Percentiles rank a stretch among this genome's conserved stretches.
These are phyloP conservation scores for Lamproptera curius DNA, from an alignment of 2,888 invertebrate species.

Conservation along the genomic window DNA sequence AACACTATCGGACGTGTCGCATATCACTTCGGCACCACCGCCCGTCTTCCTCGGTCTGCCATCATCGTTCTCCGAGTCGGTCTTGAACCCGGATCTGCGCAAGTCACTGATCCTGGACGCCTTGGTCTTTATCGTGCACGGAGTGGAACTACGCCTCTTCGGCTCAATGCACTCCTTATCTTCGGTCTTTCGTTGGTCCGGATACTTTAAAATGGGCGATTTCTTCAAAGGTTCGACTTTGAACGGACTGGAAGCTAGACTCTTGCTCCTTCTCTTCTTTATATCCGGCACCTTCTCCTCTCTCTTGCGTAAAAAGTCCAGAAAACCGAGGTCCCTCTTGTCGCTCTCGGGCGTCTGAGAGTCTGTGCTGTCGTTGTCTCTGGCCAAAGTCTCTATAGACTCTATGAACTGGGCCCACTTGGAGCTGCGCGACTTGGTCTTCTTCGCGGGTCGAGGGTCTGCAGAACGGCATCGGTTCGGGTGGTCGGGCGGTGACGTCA, in stretches of 20 bases:
- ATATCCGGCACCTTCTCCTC: constrained; percentile 32
- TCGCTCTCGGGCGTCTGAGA: constrained; percentile 39
- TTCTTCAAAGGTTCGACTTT: constrained; percentile 36
- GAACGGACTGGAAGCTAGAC: constrained; percentile 50
- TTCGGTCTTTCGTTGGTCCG: constrained; percentile 48
- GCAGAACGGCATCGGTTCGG: constrained; percentile 31
- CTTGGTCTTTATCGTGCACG: constrained; percentile 33
- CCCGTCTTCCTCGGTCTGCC: constrained; percentile 20
- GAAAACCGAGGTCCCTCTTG: constrained; percentile 37
- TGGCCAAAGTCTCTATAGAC: constrained; percentile 43
- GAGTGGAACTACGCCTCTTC: constrained; percentile 58
- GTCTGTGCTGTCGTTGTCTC: constrained; percentile 41
- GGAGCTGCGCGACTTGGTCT: constrained; percentile 31
- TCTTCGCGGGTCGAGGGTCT: constrained; percentile 16
- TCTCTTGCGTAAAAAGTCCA: constrained; percentile 46
- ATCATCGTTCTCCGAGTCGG: constrained; percentile 63
- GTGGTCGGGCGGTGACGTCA: constrained; percentile 53
- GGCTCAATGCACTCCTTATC: constrained; percentile 44
- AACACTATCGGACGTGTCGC: constrained; percentile 55
- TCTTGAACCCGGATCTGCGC: constrained; percentile 49
- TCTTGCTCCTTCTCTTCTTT: constrained; percentile 37
- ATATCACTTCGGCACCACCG: constrained; percentile 40
- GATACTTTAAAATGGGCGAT: constrained; percentile 46
- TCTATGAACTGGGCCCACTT: constrained; percentile 56
- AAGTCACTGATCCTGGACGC: constrained; percentile 41